Evolutionary conservation across 1,140 invertebrate species (phyloP).

Genomic region (Homalodisca vitripennis): DNA sequence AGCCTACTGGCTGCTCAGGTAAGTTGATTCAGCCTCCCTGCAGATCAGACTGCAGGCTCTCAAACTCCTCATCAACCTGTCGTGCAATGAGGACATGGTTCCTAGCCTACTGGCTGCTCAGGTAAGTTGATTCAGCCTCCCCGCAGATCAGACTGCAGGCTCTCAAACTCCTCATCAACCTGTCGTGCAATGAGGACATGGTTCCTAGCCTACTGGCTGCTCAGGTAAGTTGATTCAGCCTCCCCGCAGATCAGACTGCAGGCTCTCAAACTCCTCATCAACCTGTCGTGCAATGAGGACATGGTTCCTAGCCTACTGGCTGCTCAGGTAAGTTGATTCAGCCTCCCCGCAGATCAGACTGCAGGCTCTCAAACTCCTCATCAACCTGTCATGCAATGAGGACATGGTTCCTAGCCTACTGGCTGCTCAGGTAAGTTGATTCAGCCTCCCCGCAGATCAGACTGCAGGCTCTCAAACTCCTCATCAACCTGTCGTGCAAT

Average conservation of each 20-base stretch:
- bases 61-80: slow-evolving; percentile 64
- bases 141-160: slow-evolving; percentile 54
- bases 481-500: slow-evolving; percentile 66
- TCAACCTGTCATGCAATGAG: slow-evolving; percentile 63
- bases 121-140: slow-evolving; percentile 52
- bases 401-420: slow-evolving; percentile 62
- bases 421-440: slow-evolving; percentile 60
- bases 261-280: slow-evolving; percentile 61
- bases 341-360: slow-evolving; percentile 49
- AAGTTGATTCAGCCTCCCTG: slow-evolving; percentile 36
- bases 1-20: slow-evolving; percentile 63
- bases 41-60: slow-evolving; percentile 56
- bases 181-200: slow-evolving; percentile 62
- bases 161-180: slow-evolving; percentile 62
- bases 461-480: slow-evolving; percentile 58
- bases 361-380: slow-evolving; percentile 60
- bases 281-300: slow-evolving; percentile 61
- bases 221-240: slow-evolving; percentile 55
- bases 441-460: slow-evolving; percentile 46
- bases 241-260: slow-evolving; percentile 53
- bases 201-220: slow-evolving; percentile 62
- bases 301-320: slow-evolving; percentile 62
- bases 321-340: slow-evolving; percentile 58
- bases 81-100: slow-evolving; percentile 62
- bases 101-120: slow-evolving; percentile 61